A percentile compares a stretch with the other conserved stretches of the same genome.
Conservation (phyloP, 1,140 invertebrate species). For the Drosophila funebris region DNA sequence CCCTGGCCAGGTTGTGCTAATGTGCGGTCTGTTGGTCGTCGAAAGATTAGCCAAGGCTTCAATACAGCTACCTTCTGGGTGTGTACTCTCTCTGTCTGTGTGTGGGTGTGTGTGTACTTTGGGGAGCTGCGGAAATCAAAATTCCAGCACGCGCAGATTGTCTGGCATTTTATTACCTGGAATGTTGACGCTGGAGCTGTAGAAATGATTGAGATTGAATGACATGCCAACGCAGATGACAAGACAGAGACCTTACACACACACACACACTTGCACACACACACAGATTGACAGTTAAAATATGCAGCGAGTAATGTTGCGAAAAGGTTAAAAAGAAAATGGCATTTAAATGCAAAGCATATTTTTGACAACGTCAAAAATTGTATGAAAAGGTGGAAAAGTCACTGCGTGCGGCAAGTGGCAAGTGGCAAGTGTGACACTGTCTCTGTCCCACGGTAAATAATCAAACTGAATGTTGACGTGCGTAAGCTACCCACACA, state of each 20-base stretch:
- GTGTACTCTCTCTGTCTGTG: conserved; percentile 1
- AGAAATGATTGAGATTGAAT: conserved; percentile 78
- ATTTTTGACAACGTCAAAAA: conserved; percentile 52
- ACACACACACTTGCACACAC: conserved; percentile 4
- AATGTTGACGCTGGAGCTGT: conserved; percentile 66
- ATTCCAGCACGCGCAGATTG: conserved; percentile 77
- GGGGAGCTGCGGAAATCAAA: conserved; percentile 68
- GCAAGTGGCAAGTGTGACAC: conserved; percentile 8
- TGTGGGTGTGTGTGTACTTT: conserved; percentile 41
- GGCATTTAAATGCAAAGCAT: conserved; percentile 76
- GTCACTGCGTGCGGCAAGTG: conserved; percentile 28
- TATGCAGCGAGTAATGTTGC: conserved; percentile 53
- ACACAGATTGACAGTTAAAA: conserved; percentile 43
- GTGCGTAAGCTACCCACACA: conserved; percentile 39
- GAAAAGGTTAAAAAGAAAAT: conserved; percentile 52
- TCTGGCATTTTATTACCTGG: conserved; percentile 77
- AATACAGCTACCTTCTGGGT: neutral
- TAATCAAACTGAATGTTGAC: conserved; percentile 56
- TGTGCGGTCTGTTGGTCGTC: conserved; percentile 71
- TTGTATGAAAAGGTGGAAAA: conserved; percentile 47
- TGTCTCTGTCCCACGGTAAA: conserved; percentile 28
- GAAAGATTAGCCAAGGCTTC: conserved; percentile 62
- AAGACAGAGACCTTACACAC: conserved; percentile 15
- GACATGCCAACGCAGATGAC: conserved; percentile 56
- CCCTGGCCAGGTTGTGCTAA: conserved; percentile 53